phyloP scores from a whole-genome alignment of 1,140 invertebrate genomes.

The Dufourea novaeangliae region DNA sequence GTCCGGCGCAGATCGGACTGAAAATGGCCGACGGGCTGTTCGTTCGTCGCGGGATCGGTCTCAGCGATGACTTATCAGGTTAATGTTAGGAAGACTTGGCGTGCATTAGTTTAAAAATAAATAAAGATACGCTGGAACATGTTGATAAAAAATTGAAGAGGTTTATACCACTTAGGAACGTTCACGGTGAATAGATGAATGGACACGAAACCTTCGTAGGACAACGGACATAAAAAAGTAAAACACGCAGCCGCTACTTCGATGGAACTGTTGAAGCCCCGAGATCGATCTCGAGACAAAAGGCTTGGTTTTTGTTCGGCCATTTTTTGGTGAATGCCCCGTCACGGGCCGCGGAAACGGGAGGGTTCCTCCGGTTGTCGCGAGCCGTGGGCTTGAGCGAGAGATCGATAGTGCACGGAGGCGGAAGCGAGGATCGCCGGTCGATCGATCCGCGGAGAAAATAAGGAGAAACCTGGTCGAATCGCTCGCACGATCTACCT shows the following conservation, averaged over 20 bases:
- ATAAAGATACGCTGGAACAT: not conserved
- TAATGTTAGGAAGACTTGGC: slow-evolving; percentile 26
- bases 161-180: slow-evolving; percentile 12
- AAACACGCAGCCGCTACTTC: not conserved
- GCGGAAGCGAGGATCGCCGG: slow-evolving; percentile 48
- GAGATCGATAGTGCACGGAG: slow-evolving; percentile 58
- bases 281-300: slow-evolving; percentile 42
- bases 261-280: not conserved
- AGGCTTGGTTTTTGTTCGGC: slow-evolving; percentile 29
- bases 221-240: not conserved
- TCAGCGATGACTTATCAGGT: not conserved
- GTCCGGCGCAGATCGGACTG: slow-evolving; percentile 34
- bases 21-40: slow-evolving; percentile 28
- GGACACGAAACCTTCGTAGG: not conserved
- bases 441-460: slow-evolving; percentile 42
- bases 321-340: slow-evolving; percentile 37
- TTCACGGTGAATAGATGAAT: not conserved
- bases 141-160: not conserved
- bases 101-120: slow-evolving; percentile 12
- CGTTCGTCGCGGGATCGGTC: slow-evolving; percentile 28
- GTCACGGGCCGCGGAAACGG: slow-evolving; percentile 35
- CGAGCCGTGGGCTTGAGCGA: slow-evolving; percentile 50
- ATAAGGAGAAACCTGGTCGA: slow-evolving; percentile 42
- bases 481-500: slow-evolving; percentile 53
- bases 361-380: slow-evolving; percentile 25